Evolutionary conservation across 2,888 invertebrate genomes (phyloP), one percentile per base, ranked within the genome.

Genomic region (Drosophila mulleri): DNA sequence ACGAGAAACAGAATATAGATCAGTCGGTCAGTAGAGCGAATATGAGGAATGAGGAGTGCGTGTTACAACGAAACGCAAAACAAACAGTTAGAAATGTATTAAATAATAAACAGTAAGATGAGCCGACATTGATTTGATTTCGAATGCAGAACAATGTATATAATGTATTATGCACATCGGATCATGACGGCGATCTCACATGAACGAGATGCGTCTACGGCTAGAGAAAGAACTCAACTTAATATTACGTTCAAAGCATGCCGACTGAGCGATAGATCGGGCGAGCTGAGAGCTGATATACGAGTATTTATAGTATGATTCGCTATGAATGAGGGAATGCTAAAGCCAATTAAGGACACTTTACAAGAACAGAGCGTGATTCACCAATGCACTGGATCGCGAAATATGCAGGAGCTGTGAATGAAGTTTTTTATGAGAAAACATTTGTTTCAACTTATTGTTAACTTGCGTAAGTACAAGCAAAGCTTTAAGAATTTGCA

Each of bases 1-100:
- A 75, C 74, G 76, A 89, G 71, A 89, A 89, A 81, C 73, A 88
- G 71, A 89, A 77, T 74, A 72, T 67, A 83, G 74, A 75, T 61
- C 59, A 81, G 67, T 48, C 61, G 76, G 76, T 85, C 88, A 85
- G 88, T 89, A 84, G 77, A 48, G 47, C 42, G 58, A 59, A 57
- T 47, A 62, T 72, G 60, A 20, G 3, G 47, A 53, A 52, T 53
- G 54, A 26, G 26, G 26, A 26, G 26, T 6, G 47, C 42, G 9
- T 39, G 45, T 59, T 58, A 67, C 67, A 75, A 81, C 62, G 59
- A 67, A 81, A 78, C 50, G 18, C 75, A 64, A 78, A 75, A 68
- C 69, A 72, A 72, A 75, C 66, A 72, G 41, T 66, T 47, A 62
- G 23, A 72, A 78, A 63, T 37, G 32, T 42, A 61, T 32, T 58